Evolutionary conservation across 2,113 vertebrate genomes (phyloP), one percentile per base, ranked within the genome.

Genomic region (Nibea coibor): DNA sequence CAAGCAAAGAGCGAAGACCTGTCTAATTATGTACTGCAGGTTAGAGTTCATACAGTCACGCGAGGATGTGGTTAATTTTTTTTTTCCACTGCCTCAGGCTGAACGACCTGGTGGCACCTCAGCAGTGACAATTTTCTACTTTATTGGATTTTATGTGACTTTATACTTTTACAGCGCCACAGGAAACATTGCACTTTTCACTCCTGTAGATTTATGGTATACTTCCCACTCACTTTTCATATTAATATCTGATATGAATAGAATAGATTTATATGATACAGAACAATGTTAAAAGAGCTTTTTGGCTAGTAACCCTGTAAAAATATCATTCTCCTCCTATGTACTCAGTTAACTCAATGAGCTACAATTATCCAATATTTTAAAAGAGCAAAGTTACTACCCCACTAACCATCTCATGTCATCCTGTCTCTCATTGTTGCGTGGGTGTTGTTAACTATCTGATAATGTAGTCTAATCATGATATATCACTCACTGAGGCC

Each of bases 1-100:
- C 75, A 76, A 82, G 78, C 58, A 68, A 57, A 85, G 67, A 78
- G 76, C 69, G 39, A 35, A 35, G 51, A 17, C 64, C 72, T 79
- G 17, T 72, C 79, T 90, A 81, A 63, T 87, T 53, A 77, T 83
- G 79, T 63, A 74, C 65, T 12, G 61, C 58, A 74, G 58, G 81
- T 50, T 69, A 70, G 75, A 73, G 72, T 26, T 84, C 22, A 59
- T 51, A 43, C 54, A 47, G 75, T 58, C 15, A 8, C 64, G 31
- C 63, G 15, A 76, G 57, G 59, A 84, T 42, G 20, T 75, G 12
- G 20, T n/a, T 53, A 4, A 14, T 45, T 26, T 48, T 59, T 48
- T 48, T 75, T 69, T 45, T 35, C 77, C 72, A 78, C 54, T 73
- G 54, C 6, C 43, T 58, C 8, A 2, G 26, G 12, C 19, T 53